Base-by-base conservation (phyloP, 2,113 vertebrate genomes). In the Amazona vittata region DNA sequence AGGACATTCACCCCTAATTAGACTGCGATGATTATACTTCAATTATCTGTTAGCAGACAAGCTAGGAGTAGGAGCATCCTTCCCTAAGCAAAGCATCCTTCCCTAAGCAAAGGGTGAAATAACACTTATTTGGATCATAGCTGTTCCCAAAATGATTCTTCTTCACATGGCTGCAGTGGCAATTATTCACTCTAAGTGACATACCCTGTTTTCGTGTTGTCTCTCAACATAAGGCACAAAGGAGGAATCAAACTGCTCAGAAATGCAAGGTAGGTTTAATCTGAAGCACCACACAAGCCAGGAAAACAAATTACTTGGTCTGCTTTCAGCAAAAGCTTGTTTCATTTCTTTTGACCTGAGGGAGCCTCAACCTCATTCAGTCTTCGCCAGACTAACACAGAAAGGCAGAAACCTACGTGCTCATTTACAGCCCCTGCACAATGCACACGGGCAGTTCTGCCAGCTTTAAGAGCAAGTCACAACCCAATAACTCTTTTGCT, bases 401-500 rank as follows among this genome's bases (percentile, higher is more conserved):
- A 50, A 83, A 79, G 14, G 39, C 69, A 80, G 75, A 90, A 77
- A 10, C 20, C 39, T 43, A 28, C 19, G 6, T 0, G 5, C 33
- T 82, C 15, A 2, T 19, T 76, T 21, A 10, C 9, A 31, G 44
- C 4, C 33, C 43, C 35, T 11, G 15, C 63, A 59, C 12, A 13
- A 53, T 5, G 26, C 25, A 17, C 5, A 21, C 1, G 2, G 20
- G 19, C 25, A 14, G 4, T 43, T 41, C 16, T 20, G 4, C 28
- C 35, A 57, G 19, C 35, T 67, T 60, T 12, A 43, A 29, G 6
- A 89, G 15, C 1, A 0, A 63, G 14, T 20, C 62, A 60, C 55
- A 53, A 10, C 39, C 53, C n/a, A 0, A 13, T 14, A 43, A 7
- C 37, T 53, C 11, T 5, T 22, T 50, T 7, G 6, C n/a, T 13